phyloP scores from a whole-genome alignment of 2,888 invertebrate genomes.

The Aleiodes testaceus region DNA sequence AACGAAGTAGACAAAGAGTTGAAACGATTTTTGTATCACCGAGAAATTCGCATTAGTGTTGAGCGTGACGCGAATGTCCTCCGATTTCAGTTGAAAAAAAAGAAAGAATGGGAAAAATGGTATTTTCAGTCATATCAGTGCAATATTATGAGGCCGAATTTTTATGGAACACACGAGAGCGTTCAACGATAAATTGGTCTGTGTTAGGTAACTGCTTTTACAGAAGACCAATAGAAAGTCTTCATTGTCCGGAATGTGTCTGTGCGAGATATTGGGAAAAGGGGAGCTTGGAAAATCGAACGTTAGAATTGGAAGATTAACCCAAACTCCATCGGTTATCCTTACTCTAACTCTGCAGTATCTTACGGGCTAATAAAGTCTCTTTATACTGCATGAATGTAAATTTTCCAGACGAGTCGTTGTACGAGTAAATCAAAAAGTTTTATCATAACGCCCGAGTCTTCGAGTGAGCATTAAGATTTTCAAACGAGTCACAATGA shows the following conservation, averaged over 20 bases:
- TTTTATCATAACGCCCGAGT: constrained; percentile 26
- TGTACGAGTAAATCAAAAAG: constrained; percentile 27
- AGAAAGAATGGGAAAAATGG: neutral
- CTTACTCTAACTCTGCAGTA: neutral
- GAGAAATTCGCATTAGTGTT: constrained; percentile 49
- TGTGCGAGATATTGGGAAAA: constrained; percentile 23
- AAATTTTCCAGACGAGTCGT: constrained; percentile 16
- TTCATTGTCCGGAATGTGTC: constrained; percentile 38
- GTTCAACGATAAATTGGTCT: constrained; percentile 43
- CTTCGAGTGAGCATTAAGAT: constrained; percentile 3
- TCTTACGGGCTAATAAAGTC: constrained; percentile 23
- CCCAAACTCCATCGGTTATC: neutral
- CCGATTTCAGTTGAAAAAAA: constrained; percentile 24
- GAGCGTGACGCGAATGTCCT: constrained; percentile 48
- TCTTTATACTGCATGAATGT: constrained; percentile 5
- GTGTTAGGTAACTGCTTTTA: constrained; percentile 26
- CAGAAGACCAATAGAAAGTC: constrained; percentile 32
- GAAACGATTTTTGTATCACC: constrained; percentile 49
- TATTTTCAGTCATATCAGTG: constrained; percentile 35
- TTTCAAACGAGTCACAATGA: neutral
- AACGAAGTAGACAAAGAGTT: neutral
- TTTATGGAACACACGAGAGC: constrained; percentile 39
- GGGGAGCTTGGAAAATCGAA: constrained; percentile 1
- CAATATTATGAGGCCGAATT: constrained; percentile 47
- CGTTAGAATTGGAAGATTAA: constrained; percentile 27